A percentile compares a stretch with the other conserved stretches of the same genome.
Evolutionary conservation across 2,888 invertebrate species (phyloP).

Genomic region (Lagria hirta): DNA sequence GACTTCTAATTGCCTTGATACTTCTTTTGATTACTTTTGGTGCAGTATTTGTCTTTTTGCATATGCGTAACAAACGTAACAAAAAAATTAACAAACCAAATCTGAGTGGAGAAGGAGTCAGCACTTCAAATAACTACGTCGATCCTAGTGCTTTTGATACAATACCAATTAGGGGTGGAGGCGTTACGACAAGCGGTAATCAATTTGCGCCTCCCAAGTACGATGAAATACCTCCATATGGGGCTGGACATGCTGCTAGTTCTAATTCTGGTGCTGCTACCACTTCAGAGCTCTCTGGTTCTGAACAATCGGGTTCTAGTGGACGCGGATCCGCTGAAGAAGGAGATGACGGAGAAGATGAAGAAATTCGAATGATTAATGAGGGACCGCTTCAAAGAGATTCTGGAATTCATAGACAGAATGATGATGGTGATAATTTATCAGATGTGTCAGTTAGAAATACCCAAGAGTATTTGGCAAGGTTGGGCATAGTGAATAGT

Average conservation of each 20-base stretch:
- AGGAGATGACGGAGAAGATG: slow-evolving; percentile 89
- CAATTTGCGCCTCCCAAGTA: slow-evolving; percentile 90
- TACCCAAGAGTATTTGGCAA: slow-evolving; percentile 92
- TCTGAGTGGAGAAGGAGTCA: slow-evolving; percentile 68
- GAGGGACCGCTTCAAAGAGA: slow-evolving; percentile 83
- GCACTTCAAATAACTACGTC: slow-evolving; percentile 80
- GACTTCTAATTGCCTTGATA: slow-evolving; percentile 79
- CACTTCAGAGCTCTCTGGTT: slow-evolving; percentile 89
- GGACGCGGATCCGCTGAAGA: slow-evolving; percentile 96
- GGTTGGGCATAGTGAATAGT: slow-evolving; percentile 86
- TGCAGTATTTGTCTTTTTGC: slow-evolving; percentile 81
- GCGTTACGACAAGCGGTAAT: slow-evolving; percentile 48
- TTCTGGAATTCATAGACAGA: slow-evolving; percentile 64
- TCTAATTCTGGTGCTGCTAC: slow-evolving; percentile 78
- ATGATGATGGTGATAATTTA: slow-evolving; percentile 70
- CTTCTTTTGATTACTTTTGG: slow-evolving; percentile 81
- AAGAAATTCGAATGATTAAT: slow-evolving; percentile 97
- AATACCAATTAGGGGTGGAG: slow-evolving; percentile 74
- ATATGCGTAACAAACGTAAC: slow-evolving; percentile 78
- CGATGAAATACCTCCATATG: slow-evolving; percentile 87
- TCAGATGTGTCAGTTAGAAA: slow-evolving; percentile 92
- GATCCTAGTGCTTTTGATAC: slow-evolving; percentile 89
- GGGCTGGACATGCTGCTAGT: slow-evolving; percentile 67
- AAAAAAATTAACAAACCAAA: slow-evolving; percentile 79
- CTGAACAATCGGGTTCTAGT: slow-evolving; percentile 93